Percentiles rank a stretch among this genome's conserved stretches.
These are phyloP conservation scores for Orchestia grillus DNA, from an alignment of 1,140 invertebrate species.

Conservation along the genomic window DNA sequence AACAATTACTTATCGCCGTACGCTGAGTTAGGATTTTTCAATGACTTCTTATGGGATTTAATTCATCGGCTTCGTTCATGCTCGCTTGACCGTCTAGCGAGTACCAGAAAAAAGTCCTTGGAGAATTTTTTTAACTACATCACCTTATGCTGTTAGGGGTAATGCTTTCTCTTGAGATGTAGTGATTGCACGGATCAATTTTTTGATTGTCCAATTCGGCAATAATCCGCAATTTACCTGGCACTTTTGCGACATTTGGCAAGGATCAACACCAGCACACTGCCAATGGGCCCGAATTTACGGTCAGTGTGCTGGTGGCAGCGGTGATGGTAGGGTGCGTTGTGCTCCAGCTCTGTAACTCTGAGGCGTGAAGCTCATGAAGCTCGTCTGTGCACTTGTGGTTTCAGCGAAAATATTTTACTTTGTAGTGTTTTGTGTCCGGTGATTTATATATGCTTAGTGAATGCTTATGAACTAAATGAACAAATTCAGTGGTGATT, in stretches of 20 bases:
- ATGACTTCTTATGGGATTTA: not conserved
- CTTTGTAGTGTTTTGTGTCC: conserved; percentile 15
- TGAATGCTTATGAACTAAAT: not conserved
- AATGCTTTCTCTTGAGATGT: not conserved
- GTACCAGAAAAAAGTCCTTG: not conserved
- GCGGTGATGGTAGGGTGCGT: conserved; percentile 40
- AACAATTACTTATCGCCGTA: not conserved
- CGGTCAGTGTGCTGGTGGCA: conserved; percentile 51
- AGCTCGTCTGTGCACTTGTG: not conserved
- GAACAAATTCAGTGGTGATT: not conserved
- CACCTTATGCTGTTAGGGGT: not conserved
- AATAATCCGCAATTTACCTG: conserved; percentile 36
- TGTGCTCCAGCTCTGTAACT: conserved; percentile 21
- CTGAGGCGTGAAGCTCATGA: conserved; percentile 41
- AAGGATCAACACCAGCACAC: conserved; percentile 45
- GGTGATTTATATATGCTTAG: not conserved
- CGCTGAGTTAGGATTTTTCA: not conserved
- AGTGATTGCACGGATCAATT: not conserved
- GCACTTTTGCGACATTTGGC: conserved; percentile 50
- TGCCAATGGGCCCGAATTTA: conserved; percentile 50
- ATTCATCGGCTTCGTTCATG: not conserved
- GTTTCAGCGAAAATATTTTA: not conserved
- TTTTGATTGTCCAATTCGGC: not conserved
- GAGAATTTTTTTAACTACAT: not conserved
- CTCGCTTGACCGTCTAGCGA: not conserved